Conservation (phyloP, 2,888 invertebrate genomes). For the Dasysyrphus albostriatus region DNA sequence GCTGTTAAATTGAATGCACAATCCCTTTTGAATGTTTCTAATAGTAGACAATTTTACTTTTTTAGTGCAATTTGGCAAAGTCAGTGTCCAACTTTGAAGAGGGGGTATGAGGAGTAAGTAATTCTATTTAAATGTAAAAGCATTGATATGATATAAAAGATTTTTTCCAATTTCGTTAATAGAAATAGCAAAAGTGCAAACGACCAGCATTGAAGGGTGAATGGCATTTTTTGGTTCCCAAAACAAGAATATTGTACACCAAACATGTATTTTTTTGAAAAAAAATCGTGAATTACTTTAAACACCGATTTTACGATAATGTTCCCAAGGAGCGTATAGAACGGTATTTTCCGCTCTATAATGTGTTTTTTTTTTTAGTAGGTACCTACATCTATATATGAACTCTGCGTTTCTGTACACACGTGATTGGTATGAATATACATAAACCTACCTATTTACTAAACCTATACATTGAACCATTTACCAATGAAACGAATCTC, state of each 20-base stretch:
- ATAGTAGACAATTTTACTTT: slow-evolving; percentile 67
- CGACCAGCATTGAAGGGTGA: slow-evolving; percentile 30
- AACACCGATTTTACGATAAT: slow-evolving; percentile 71
- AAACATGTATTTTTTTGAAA: slow-evolving; percentile 7
- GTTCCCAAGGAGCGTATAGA: slow-evolving; percentile 12
- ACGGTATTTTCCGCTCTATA: slow-evolving; percentile 2
- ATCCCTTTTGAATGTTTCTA: background rate
- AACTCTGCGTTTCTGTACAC: background rate
- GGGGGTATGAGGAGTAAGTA: background rate
- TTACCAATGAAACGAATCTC: slow-evolving; percentile 31
- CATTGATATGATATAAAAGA: slow-evolving; percentile 54
- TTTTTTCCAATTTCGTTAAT: slow-evolving; percentile 75
- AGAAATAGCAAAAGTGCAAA: slow-evolving; percentile 74
- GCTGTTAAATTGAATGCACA: background rate
- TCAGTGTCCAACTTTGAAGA: background rate
- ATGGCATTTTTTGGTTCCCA: background rate
- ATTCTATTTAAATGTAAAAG: slow-evolving; percentile 64
- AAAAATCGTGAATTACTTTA: slow-evolving; percentile 47
- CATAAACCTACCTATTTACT: no score
- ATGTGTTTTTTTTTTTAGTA: slow-evolving; percentile 4
- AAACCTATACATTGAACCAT: background rate
- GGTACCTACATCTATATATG: background rate
- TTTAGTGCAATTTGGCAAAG: slow-evolving; percentile 33
- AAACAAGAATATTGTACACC: background rate
- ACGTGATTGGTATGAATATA: background rate